Percentiles rank a stretch among this genome's conserved stretches.
These are phyloP conservation scores for Parasteatoda tepidariorum DNA, from an alignment of 1,140 invertebrate species.

Conservation along the genomic window DNA sequence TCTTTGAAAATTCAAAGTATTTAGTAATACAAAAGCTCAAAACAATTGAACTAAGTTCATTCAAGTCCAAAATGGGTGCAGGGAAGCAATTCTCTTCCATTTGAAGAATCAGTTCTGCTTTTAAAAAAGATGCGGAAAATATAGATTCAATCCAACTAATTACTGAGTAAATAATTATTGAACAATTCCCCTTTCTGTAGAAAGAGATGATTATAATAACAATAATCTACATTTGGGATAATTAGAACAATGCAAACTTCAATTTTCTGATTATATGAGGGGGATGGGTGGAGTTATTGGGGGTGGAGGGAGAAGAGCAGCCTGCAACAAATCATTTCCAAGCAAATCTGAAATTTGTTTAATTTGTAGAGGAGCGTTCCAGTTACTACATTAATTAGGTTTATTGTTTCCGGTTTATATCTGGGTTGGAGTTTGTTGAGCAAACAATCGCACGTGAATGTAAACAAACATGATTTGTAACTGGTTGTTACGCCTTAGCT, in stretches of 20 bases:
- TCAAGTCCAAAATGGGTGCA: background rate
- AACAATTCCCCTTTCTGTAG: background rate
- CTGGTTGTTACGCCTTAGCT: conserved; percentile 53
- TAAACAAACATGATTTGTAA: conserved; percentile 61
- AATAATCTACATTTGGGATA: conserved; percentile 48
- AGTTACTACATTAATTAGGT: conserved; percentile 58
- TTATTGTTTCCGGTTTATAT: conserved; percentile 58
- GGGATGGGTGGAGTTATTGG: background rate
- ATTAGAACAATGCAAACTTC: conserved; percentile 55
- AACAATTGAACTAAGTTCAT: conserved; percentile 22
- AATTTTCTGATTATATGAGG: conserved; percentile 55
- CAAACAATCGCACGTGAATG: conserved; percentile 58
- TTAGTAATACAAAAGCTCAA: background rate
- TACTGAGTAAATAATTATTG: conserved; percentile 52
- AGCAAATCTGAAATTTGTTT: conserved; percentile 59
- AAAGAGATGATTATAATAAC: conserved; percentile 47
- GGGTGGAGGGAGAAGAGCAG: background rate
- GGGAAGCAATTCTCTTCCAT: background rate
- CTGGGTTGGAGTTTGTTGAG: conserved; percentile 40
- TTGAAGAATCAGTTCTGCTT: conserved; percentile 27
- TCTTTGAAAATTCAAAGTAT: conserved; percentile 11
- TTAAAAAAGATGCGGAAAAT: background rate
- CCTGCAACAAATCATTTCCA: conserved; percentile 41
- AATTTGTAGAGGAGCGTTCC: conserved; percentile 49
- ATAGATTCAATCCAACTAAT: conserved; percentile 43